A percentile compares a stretch with the other conserved stretches of the same genome.
Conservation (phyloP, 2,888 invertebrate genomes). For the Heliconius erato region DNA sequence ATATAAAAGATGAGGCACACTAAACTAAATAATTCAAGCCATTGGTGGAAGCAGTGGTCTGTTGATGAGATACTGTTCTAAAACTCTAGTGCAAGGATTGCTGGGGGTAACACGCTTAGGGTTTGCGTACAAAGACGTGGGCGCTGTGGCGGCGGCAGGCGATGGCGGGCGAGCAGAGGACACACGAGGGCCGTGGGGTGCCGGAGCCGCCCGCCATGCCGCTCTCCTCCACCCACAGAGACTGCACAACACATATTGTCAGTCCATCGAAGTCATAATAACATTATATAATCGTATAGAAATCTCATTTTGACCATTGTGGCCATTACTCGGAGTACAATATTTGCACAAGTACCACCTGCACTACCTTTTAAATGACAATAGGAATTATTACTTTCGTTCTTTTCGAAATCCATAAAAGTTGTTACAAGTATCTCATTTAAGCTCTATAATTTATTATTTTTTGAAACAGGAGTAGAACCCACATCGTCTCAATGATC, state of each 20-base stretch:
- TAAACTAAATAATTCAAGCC: conserved; percentile 28
- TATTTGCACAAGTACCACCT: no score
- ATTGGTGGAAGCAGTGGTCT: conserved; percentile 31
- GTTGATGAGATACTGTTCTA: conserved; percentile 44
- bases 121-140: conserved; percentile 69
- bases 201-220: conserved; percentile 59
- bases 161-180: conserved; percentile 63
- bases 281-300: not conserved
- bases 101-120: conserved; percentile 60
- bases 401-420: no score
- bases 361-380: not conserved
- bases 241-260: conserved; percentile 74
- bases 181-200: conserved; percentile 61
- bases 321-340: no score
- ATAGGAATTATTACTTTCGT: no score
- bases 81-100: conserved; percentile 50
- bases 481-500: not conserved
- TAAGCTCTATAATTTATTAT: not conserved
- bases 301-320: not conserved
- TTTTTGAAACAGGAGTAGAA: not conserved
- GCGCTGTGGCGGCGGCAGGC: conserved; percentile 78
- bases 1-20: conserved; percentile 4
- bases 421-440: not conserved
- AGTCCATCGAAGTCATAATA: conserved; percentile 33
- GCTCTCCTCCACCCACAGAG: conserved; percentile 86